Evolutionary conservation across 2,113 vertebrate genomes (phyloP).

Genomic region (Ursus arctos): DNA sequence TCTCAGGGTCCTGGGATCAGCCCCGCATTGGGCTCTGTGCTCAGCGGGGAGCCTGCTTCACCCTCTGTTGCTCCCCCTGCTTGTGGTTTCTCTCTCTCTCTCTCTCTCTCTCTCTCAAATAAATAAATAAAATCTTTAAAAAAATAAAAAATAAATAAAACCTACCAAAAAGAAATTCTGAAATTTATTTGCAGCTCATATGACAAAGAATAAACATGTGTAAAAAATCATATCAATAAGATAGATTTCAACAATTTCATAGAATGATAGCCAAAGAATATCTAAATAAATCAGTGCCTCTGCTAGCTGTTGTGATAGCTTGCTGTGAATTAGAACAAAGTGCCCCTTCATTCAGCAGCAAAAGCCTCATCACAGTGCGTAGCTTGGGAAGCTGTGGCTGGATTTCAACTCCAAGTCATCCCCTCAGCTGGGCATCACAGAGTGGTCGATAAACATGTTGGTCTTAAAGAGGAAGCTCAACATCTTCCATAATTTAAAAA

Average conservation of each 20-base stretch:
- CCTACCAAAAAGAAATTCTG: neutral
- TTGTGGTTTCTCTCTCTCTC: too few relatives aligned
- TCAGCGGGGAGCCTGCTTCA: too few relatives aligned
- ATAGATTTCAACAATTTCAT: neutral
- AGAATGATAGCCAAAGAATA: neutral
- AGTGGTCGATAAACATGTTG: neutral
- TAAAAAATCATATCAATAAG: neutral
- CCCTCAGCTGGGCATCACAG: rapidly evolving
- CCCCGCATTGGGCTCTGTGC: too few relatives aligned
- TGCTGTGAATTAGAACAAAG: neutral
- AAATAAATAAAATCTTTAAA: neutral
- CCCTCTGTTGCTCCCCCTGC: too few relatives aligned
- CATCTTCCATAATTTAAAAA: neutral
- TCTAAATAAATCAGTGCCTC: neutral
- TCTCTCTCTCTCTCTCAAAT: too few relatives aligned
- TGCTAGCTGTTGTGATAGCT: neutral
- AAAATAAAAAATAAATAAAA: neutral
- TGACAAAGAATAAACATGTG: neutral
- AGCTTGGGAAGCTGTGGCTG: neutral
- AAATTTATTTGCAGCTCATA: neutral
- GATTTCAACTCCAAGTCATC: neutral
- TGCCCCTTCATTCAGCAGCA: neutral
- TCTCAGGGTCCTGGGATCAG: too few relatives aligned
- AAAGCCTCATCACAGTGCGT: neutral
- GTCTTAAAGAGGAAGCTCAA: neutral